These are phyloP conservation scores for Himalopsyche kuldschensis DNA, from an alignment of 2,888 invertebrate genomes.

Conservation along the genomic window DNA sequence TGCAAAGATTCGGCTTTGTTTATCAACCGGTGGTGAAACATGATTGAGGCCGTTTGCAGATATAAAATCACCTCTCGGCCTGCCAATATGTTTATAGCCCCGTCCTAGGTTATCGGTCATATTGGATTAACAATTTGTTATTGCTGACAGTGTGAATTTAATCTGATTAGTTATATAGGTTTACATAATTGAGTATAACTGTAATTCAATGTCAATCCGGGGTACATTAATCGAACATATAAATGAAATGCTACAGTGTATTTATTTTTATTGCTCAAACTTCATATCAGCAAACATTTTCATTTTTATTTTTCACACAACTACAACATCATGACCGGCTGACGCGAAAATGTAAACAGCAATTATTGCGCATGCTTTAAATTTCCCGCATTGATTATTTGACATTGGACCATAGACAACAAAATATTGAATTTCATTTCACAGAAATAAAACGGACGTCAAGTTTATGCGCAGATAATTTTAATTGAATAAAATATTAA, in stretches of 20 bases:
- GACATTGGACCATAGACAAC: conserved; percentile 5
- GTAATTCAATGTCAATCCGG: background rate
- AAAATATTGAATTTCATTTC: background rate
- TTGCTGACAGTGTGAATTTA: background rate
- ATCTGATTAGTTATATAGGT: background rate
- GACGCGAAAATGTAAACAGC: conserved; percentile 37
- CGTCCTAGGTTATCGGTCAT: conserved; percentile 70
- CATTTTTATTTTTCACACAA: background rate
- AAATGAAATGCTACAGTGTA: background rate
- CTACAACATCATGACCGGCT: conserved; percentile 21
- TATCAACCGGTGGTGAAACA: conserved; percentile 69
- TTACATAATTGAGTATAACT: background rate
- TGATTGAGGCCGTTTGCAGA: conserved; percentile 59
- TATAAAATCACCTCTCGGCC: conserved; percentile 49
- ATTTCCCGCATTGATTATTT: conserved; percentile 50
- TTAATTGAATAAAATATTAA: too few relatives aligned
- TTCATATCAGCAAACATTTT: background rate
- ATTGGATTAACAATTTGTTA: background rate
- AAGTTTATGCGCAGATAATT: too few relatives aligned
- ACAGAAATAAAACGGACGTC: too few relatives aligned
- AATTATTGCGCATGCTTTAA: conserved; percentile 47
- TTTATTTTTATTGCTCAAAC: background rate
- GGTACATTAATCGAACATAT: background rate
- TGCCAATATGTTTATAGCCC: conserved; percentile 67
- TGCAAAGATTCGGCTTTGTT: conserved; percentile 71